These are phyloP conservation scores for Malthinus seriepunctatus DNA, from an alignment of 2,888 invertebrate genomes.

Conservation along the genomic window DNA sequence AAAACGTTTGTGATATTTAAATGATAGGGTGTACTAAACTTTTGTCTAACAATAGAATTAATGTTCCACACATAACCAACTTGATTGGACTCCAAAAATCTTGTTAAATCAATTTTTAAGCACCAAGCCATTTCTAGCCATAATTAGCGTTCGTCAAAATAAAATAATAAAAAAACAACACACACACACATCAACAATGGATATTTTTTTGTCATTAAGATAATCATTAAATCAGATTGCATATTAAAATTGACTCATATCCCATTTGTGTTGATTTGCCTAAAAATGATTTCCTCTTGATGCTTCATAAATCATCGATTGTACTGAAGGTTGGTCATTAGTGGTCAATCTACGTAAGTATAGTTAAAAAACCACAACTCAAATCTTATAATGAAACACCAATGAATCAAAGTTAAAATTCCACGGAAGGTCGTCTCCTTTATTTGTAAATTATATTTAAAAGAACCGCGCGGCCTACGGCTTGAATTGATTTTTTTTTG, in stretches of 20 bases:
- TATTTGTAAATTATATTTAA: no score
- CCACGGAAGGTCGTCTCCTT: conserved; percentile 7
- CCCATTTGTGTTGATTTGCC: conserved; percentile 1
- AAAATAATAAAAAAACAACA: no score
- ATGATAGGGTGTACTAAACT: conserved; percentile 17
- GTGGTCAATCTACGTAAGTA: conserved; percentile 1
- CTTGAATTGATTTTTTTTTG: no score
- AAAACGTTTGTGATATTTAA: conserved; percentile 3
- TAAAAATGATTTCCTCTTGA: conserved; percentile 4
- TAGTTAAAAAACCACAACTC: conserved; percentile 3
- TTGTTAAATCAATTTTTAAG: no score
- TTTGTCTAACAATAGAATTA: not conserved
- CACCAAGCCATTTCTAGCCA: no score
- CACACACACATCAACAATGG: no score
- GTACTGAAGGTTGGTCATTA: conserved; percentile 5
- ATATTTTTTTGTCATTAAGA: no score
- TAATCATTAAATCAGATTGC: not conserved
- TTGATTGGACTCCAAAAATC: no score
- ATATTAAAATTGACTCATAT: not conserved
- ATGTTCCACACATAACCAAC: not conserved
- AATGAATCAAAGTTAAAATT: conserved; percentile 10
- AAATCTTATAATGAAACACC: conserved; percentile 1
- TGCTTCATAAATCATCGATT: conserved; percentile 8
- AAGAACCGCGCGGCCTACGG: no score
- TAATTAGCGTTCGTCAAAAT: no score